Evolutionary conservation across 2,797 vertebrate species (phyloP).

Genomic region (Phoebastria nigripes): DNA sequence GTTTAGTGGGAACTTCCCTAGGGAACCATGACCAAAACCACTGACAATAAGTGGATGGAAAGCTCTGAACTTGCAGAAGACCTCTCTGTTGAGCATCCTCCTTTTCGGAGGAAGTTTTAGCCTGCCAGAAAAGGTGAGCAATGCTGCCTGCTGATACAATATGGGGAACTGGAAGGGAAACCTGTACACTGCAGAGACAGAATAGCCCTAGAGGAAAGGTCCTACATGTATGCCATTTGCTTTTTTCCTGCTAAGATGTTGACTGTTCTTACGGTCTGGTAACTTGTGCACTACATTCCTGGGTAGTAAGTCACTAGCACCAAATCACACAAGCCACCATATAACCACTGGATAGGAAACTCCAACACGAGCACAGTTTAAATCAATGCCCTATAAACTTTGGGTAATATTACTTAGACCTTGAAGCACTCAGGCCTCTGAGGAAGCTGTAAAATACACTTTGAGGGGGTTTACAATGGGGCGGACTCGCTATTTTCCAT

Average conservation of each 20-base stretch:
- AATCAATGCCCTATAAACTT: background rate
- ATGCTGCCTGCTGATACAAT: background rate
- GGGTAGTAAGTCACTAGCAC: background rate
- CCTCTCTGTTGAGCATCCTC: background rate
- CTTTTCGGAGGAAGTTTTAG: background rate
- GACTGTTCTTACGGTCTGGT: background rate
- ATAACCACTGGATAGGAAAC: background rate
- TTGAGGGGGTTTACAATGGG: background rate
- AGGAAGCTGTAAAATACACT: background rate
- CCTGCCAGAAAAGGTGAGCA: background rate
- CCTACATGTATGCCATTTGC: background rate
- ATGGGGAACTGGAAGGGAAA: background rate
- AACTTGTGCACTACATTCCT: background rate
- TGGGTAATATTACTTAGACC: background rate
- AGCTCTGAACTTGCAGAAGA: background rate
- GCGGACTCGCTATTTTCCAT: background rate
- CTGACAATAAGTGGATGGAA: background rate
- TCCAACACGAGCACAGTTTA: background rate
- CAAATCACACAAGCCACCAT: background rate
- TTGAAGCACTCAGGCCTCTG: background rate
- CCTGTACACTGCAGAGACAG: background rate
- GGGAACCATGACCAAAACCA: background rate
- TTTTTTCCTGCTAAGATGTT: background rate
- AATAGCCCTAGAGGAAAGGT: background rate
- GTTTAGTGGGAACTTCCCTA: background rate